Percentiles rank a stretch among this genome's conserved stretches.
These are phyloP conservation scores for Oxytorus armatus DNA, from an alignment of 2,888 invertebrate species.

Conservation along the genomic window DNA sequence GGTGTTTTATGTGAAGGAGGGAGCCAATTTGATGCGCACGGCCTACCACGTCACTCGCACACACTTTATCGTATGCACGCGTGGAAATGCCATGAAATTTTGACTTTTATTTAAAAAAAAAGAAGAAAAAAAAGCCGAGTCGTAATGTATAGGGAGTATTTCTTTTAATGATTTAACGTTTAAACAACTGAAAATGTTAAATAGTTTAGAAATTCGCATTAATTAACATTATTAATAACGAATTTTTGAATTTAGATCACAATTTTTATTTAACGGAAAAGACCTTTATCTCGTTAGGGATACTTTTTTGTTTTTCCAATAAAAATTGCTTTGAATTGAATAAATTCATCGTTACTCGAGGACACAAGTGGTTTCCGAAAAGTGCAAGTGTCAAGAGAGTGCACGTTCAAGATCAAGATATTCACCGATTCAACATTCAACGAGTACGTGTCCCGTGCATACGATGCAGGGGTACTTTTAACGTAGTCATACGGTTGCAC, in stretches of 20 bases:
- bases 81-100: conserved; percentile 3
- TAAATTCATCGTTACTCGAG: background rate
- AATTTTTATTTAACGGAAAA: too few relatives aligned
- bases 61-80: conserved; percentile 16
- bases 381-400: background rate
- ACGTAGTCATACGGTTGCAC: conserved; percentile 31
- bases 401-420: conserved; percentile 8
- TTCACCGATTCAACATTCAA: background rate
- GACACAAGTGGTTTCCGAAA: too few relatives aligned
- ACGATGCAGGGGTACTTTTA: conserved; percentile 48
- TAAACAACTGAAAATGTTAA: too few relatives aligned
- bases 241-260: too few relatives aligned
- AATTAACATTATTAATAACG: too few relatives aligned
- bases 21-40: conserved; percentile 39
- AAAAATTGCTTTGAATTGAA: background rate
- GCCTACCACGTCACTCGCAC: conserved; percentile 20
- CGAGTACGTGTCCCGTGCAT: conserved; percentile 8
- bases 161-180: background rate
- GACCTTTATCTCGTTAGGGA: too few relatives aligned
- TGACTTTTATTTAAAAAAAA: conserved; percentile 1
- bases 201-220: too few relatives aligned
- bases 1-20: conserved; percentile 43
- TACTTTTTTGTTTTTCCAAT: background rate
- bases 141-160: background rate
- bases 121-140: background rate